Conservation (phyloP, 2,797 vertebrate genomes). For the Silurus aristotelis region DNA sequence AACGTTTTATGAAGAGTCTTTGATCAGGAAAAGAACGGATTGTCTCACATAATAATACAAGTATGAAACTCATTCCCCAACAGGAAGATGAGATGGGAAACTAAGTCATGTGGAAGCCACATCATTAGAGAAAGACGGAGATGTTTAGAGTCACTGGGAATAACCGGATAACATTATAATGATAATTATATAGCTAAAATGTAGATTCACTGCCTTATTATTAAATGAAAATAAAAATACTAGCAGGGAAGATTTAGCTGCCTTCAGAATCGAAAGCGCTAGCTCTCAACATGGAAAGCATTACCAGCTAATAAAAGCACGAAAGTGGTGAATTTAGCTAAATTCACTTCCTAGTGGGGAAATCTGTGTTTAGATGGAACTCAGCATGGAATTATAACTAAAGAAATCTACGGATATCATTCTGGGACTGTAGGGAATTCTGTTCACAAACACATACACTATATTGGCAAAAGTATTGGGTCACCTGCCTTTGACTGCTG, state of each 20-base stretch:
- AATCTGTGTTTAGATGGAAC: constrained; percentile 59
- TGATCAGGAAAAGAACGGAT: constrained; percentile 60
- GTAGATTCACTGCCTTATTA: constrained; percentile 41
- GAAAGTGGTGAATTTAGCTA: constrained; percentile 68
- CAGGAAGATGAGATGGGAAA: constrained; percentile 8
- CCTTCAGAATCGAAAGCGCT: constrained; percentile 58
- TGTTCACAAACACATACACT: neutral
- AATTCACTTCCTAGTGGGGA: constrained; percentile 62
- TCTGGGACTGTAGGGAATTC: constrained; percentile 47
- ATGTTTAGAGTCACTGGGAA: neutral
- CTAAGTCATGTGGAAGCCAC: constrained; percentile 26
- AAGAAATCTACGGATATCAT: constrained; percentile 60
- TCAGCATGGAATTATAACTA: constrained; percentile 56
- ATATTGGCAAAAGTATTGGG: neutral
- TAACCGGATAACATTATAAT: neutral
- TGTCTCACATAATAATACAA: neutral
- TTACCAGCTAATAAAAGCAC: constrained; percentile 77
- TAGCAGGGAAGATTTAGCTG: constrained; percentile 50
- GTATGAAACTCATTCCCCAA: neutral
- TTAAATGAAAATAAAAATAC: constrained; percentile 29
- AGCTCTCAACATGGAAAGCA: constrained; percentile 64
- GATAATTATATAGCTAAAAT: neutral
- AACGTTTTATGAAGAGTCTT: constrained; percentile 65
- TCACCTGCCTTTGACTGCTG: no score
- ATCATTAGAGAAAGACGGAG: neutral